These are phyloP conservation scores for Melipona bicolor DNA, from an alignment of 2,888 invertebrate genomes.

Conservation along the genomic window DNA sequence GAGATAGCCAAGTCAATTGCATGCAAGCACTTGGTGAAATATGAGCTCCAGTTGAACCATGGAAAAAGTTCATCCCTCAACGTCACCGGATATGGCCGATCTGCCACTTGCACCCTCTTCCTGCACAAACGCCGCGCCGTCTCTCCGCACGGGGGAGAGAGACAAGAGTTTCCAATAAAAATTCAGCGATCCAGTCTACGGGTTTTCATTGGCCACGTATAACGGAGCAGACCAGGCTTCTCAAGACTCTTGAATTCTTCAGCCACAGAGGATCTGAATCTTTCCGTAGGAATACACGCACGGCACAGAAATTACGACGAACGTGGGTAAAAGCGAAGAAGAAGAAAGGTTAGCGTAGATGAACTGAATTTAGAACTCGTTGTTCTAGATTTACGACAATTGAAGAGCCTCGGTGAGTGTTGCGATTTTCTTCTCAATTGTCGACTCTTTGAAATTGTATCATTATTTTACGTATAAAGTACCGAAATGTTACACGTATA, in stretches of 20 bases:
- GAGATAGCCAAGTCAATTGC: conserved; percentile 53
- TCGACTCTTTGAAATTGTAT: too few species aligned
- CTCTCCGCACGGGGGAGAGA: not conserved
- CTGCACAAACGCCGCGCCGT: not conserved
- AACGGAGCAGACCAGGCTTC: not conserved
- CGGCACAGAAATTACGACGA: too few species aligned
- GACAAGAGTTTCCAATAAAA: conserved; percentile 17
- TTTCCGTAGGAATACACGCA: too few species aligned
- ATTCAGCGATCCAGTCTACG: conserved; percentile 12
- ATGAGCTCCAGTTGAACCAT: conserved; percentile 35
- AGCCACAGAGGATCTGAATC: too few species aligned
- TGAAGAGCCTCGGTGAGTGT: too few species aligned
- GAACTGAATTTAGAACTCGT: too few species aligned
- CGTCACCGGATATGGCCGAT: conserved; percentile 42
- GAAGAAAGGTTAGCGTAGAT: too few species aligned
- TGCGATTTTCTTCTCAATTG: too few species aligned
- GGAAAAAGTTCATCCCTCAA: conserved; percentile 60
- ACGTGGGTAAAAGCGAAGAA: too few species aligned
- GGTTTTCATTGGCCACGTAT: not conserved
- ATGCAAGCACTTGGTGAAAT: conserved; percentile 50
- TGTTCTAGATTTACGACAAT: too few species aligned
- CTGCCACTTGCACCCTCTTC: conserved; percentile 26
- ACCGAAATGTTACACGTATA: too few species aligned
- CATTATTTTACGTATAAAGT: too few species aligned
- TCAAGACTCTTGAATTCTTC: not conserved